Percentiles rank a stretch among this genome's conserved stretches.
These are phyloP conservation scores for Horisme vitalbata DNA, from an alignment of 2,888 invertebrate species.

Conservation along the genomic window DNA sequence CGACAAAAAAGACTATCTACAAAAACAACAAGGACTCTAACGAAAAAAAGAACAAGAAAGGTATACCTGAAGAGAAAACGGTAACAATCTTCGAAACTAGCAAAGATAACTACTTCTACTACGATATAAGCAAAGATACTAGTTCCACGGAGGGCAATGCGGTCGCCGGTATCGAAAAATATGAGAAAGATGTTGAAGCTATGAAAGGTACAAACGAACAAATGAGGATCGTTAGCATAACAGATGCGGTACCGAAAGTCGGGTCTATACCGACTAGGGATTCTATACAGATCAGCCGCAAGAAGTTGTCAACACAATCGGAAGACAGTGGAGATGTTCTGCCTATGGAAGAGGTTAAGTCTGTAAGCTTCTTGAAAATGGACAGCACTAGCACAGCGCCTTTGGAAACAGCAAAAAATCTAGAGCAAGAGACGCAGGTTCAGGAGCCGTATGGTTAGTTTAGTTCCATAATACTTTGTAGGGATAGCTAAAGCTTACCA, in stretches of 20 bases:
- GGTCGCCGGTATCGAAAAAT: neutral
- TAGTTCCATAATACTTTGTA: no score
- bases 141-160: neutral
- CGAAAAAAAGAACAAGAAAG: conserved; percentile 4
- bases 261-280: neutral
- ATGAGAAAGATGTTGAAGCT: neutral
- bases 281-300: neutral
- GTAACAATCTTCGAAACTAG: conserved; percentile 10
- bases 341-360: conserved; percentile 2
- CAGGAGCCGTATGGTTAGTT: conserved; percentile 7
- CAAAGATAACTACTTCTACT: neutral
- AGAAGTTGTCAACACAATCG: neutral
- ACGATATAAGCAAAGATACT: neutral
- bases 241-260: neutral
- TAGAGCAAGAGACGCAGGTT: neutral
- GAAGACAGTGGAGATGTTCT: neutral
- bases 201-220: neutral
- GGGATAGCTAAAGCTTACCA: no score
- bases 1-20: conserved; percentile 1
- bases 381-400: neutral
- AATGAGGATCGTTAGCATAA: conserved; percentile 1
- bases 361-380: neutral
- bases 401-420: neutral
- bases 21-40: neutral
- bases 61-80: conserved; percentile 7